Evolutionary conservation across 1,140 invertebrate species (phyloP).

Genomic region (Achatina immaculata): DNA sequence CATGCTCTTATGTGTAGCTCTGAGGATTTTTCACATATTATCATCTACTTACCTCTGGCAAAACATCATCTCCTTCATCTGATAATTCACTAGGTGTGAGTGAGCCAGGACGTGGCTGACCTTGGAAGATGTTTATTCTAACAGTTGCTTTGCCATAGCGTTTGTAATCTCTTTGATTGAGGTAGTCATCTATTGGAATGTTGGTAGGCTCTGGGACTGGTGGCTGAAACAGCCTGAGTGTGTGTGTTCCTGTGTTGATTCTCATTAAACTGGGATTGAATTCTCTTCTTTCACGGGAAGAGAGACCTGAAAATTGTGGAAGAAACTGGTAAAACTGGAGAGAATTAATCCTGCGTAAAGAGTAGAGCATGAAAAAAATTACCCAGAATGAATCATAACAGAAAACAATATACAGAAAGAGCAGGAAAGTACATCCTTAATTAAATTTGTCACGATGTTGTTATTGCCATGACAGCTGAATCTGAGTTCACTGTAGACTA

Average conservation of each 20-base stretch:
- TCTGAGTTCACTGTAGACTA: too few species aligned
- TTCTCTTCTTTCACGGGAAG: conserved; percentile 51
- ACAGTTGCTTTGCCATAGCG: conserved; percentile 63
- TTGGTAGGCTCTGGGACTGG: conserved; percentile 60
- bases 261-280: conserved; percentile 57
- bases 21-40: too few species aligned
- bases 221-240: conserved; percentile 61
- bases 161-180: conserved; percentile 50
- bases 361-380: too few species aligned
- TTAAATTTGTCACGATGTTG: too few species aligned
- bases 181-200: conserved; percentile 55
- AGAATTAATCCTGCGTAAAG: too few species aligned
- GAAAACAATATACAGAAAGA: too few species aligned
- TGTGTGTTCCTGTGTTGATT: conserved; percentile 65
- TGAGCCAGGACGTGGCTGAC: conserved; percentile 62
- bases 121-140: conserved; percentile 65
- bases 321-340: conserved; percentile 22
- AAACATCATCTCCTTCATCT: conserved; percentile 64
- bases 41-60: conserved; percentile 58
- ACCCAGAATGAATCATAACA: too few species aligned
- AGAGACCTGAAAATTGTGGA: conserved; percentile 47
- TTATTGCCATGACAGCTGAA: too few species aligned
- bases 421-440: too few species aligned
- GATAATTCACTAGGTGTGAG: conserved; percentile 66
- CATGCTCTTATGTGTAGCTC: too few species aligned